Conservation (phyloP, 2,113 vertebrate genomes). For the Connochaetes taurinus region DNA sequence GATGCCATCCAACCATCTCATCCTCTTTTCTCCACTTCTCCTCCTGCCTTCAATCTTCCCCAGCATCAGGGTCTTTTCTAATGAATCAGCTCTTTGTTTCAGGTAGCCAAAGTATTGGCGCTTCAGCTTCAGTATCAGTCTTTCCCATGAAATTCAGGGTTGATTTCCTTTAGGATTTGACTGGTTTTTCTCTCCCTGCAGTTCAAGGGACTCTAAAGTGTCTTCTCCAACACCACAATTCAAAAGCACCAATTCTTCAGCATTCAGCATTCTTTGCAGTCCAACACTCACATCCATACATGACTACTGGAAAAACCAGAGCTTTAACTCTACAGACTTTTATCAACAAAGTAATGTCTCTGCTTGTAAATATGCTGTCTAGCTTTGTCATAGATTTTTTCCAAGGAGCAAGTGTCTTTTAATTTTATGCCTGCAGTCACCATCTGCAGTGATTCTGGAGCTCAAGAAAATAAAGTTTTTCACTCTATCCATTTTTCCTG, state of each 20-base stretch:
- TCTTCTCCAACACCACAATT: background rate
- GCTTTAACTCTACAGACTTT: background rate
- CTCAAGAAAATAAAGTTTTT: background rate
- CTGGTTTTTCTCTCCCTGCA: background rate
- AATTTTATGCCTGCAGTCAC: background rate
- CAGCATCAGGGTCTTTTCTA: background rate
- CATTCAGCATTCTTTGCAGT: background rate
- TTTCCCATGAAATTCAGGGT: background rate
- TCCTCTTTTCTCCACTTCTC: background rate
- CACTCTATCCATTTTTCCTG: background rate
- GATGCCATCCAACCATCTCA: background rate
- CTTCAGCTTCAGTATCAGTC: background rate
- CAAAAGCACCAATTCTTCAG: background rate
- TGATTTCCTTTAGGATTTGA: background rate
- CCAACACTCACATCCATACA: background rate
- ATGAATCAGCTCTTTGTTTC: background rate
- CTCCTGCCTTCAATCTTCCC: background rate
- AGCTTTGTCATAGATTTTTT: background rate
- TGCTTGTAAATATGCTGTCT: background rate
- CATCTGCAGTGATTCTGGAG: background rate
- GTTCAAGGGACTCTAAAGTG: background rate
- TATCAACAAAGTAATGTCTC: background rate
- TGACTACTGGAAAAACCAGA: background rate
- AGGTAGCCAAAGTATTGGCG: background rate
- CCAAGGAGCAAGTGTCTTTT: background rate